Percentiles rank a stretch among this genome's conserved stretches.
phyloP scores from a whole-genome alignment of 1,140 invertebrate genomes.

The Panonychus citri region DNA sequence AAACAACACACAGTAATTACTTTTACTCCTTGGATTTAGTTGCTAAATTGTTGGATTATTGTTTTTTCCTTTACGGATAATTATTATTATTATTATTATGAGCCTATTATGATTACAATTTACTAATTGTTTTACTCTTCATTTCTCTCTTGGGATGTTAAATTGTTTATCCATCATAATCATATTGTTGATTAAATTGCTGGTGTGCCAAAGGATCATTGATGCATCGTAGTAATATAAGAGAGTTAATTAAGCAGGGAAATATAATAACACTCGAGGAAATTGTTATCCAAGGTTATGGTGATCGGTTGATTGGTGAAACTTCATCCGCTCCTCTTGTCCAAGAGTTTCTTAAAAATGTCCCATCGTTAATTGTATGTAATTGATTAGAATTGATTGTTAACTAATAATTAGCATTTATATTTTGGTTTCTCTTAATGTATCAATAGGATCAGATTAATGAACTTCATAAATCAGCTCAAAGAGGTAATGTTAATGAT shows the following conservation, averaged over 20 bases:
- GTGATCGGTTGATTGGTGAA: conserved; percentile 23
- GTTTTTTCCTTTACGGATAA: too few relatives aligned
- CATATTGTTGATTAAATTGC: too few relatives aligned
- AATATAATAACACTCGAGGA: conserved; percentile 24
- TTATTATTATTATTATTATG: too few relatives aligned
- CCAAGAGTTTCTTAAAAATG: conserved; percentile 36
- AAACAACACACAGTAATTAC: too few relatives aligned
- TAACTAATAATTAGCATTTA: not conserved
- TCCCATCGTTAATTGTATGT: conserved; percentile 26
- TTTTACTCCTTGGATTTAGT: too few relatives aligned
- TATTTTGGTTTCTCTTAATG: not conserved
- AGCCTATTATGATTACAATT: too few relatives aligned
- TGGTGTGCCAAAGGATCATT: too few relatives aligned
- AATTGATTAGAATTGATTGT: not conserved
- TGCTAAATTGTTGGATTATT: too few relatives aligned
- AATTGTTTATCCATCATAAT: not conserved
- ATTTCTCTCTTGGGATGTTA: not conserved
- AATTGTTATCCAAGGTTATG: conserved; percentile 24
- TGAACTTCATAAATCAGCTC: conserved; percentile 40
- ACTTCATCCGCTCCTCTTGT: conserved; percentile 35
- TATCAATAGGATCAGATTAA: conserved; percentile 16
- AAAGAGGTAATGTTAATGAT: conserved; percentile 54
- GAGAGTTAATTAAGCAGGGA: conserved; percentile 17
- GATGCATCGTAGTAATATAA: conserved; percentile 11
- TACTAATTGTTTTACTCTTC: too few relatives aligned